Evolutionary conservation across 92 coral and sea anemone species (phyloP), one percentile per base, ranked within the genome.

Genomic region (Pocillopora meandrina): DNA sequence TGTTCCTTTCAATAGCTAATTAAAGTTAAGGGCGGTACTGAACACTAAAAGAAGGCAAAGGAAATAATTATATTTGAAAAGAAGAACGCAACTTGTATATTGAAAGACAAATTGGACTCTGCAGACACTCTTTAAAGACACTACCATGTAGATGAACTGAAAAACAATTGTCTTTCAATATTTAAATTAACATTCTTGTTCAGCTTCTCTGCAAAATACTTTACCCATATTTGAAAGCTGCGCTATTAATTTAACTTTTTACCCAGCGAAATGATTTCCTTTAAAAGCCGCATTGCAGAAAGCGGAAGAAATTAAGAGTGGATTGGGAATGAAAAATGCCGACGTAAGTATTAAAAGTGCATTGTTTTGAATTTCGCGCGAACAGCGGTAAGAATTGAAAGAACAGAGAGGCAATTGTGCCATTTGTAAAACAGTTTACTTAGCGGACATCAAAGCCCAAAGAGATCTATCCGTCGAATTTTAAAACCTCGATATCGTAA

Each of bases 1-100:
- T 33, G 76, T 73, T 61, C 79, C 63, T 35, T 60, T 82, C 49
- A 61, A 82, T n/a, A 67, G 80, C 31, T 74, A 56, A 83, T 83
- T 73, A 83, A 72, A 73, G 56, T 0, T 8, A 33, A 83, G 47
- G 86, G 80, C 80, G 86, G 86, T 63, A 83, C 86, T 42, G 1
- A 62, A 58, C 4, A 63, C 16, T 19, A 10, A 47, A 55, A 61
- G 52, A 83, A 55, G 15, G 33, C 72, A 75, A 62, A 60, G 55
- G 65, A 64, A 74, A 34, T 71, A 74, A 62, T 33, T 59, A 57
- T 20, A 0, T 16, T 18, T 71, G 79, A 82, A 82, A 72, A 61
- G 85, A 61, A 59, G 86, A 82, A 72, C 19, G 49, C 26, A 36
- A 10, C 56, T 56, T 49, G 77, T 81, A 59, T 69, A 81, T 59